These are phyloP conservation scores for Nycticryphes semicollaris DNA, from an alignment of 2,113 vertebrate genomes.

Conservation along the genomic window DNA sequence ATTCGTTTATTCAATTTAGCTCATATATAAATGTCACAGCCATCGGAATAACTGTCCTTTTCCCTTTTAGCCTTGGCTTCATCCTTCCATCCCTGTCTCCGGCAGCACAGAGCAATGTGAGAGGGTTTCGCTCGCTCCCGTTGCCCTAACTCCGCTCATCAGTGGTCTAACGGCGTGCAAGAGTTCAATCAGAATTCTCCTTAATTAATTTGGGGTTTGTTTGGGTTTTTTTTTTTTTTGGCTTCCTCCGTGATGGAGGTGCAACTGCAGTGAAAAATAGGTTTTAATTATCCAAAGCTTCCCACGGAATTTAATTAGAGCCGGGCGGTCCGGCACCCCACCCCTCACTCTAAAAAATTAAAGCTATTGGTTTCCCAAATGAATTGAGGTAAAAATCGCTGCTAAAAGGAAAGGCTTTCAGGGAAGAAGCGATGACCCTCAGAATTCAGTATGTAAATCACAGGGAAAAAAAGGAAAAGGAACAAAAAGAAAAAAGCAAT, in stretches of 20 bases:
- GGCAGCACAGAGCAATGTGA: neutral
- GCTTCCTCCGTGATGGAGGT: neutral
- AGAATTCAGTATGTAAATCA: neutral
- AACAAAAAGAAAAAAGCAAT: neutral
- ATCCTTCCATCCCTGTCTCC: neutral
- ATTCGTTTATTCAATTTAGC: neutral
- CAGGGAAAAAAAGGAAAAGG: neutral
- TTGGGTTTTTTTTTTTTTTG: neutral
- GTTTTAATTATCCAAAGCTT: constrained; percentile 1
- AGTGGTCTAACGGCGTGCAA: neutral
- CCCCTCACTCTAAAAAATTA: neutral
- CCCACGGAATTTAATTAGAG: constrained; percentile 12
- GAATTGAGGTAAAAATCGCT: neutral
- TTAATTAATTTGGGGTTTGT: neutral
- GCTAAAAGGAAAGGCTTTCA: neutral
- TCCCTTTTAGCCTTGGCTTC: neutral
- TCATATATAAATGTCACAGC: neutral
- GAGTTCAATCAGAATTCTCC: neutral
- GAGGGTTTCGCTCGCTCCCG: neutral
- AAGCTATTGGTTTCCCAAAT: neutral
- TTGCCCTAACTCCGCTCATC: neutral
- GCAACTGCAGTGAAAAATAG: neutral
- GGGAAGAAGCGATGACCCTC: neutral
- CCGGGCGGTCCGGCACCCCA: neutral
- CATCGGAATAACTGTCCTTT: neutral